Conservation (phyloP, 1,140 invertebrate genomes). For the Gryon sp. region DNA sequence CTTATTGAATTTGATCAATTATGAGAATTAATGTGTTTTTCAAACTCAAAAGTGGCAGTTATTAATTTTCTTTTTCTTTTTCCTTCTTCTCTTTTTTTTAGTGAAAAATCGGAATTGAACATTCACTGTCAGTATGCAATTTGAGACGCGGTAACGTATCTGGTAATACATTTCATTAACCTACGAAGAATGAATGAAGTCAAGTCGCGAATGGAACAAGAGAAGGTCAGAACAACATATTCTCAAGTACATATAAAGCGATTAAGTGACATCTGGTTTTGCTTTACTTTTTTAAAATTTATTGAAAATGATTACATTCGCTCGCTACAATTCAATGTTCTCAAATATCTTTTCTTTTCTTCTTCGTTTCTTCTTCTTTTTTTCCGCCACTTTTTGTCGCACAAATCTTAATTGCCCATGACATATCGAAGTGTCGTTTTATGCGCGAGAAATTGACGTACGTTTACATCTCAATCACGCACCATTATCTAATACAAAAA, state of each 20-base stretch:
- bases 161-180: conserved; percentile 61
- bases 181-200: conserved; percentile 61
- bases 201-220: conserved; percentile 58
- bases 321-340: conserved; percentile 4
- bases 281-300: conserved; percentile 36
- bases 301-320: conserved; percentile 28
- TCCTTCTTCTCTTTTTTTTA: too few species aligned
- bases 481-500: too few species aligned
- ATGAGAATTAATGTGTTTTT: too few species aligned
- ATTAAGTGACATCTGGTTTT: conserved; percentile 54
- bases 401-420: too few species aligned
- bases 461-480: too few species aligned
- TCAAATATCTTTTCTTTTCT: conserved; percentile 1
- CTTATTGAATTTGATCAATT: too few species aligned
- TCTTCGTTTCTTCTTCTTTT: too few species aligned
- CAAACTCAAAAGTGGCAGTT: too few species aligned
- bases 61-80: too few species aligned
- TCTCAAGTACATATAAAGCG: conserved; percentile 53
- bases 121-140: conserved; percentile 54
- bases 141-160: conserved; percentile 52
- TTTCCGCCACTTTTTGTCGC: too few species aligned
- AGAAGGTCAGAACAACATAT: conserved; percentile 58
- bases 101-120: conserved; percentile 38
- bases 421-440: too few species aligned
- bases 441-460: too few species aligned